Conservation (phyloP, 1,140 invertebrate genomes). For the Propsilocerus akamusi region DNA sequence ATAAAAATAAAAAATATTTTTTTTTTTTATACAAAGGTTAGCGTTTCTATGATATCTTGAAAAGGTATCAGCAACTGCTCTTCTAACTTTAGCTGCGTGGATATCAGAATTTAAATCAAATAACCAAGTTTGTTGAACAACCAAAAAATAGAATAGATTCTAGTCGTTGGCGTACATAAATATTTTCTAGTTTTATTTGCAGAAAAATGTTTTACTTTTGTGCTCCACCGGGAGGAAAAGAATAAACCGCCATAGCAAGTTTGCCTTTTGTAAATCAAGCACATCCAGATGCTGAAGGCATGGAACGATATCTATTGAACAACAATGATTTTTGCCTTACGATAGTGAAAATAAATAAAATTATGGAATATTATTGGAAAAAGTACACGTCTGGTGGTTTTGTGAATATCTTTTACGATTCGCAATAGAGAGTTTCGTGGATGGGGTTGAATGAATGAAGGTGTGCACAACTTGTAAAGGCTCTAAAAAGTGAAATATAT, state of each 20-base stretch:
- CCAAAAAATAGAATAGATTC: no score
- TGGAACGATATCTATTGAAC: constrained; percentile 2
- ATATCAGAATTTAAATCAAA: no score
- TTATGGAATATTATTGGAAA: not conserved
- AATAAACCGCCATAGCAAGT: no score
- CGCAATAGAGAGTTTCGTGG: no score
- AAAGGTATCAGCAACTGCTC: no score
- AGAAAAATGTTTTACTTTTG: not conserved
- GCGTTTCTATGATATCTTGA: no score
- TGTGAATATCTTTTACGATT: not conserved
- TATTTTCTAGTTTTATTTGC: not conserved
- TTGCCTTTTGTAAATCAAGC: not conserved
- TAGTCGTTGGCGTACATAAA: constrained; percentile 3
- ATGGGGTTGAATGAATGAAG: not conserved
- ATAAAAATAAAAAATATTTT: no score
- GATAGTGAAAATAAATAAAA: not conserved
- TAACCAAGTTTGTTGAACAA: no score
- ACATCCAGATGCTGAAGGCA: not conserved
- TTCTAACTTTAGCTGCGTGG: no score
- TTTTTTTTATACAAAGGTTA: no score
- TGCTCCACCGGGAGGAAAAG: no score
- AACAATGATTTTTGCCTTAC: no score
- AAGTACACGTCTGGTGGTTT: not conserved
- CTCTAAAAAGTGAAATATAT: constrained; percentile 3
- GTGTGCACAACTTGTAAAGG: not conserved